Base-by-base conservation (phyloP, 2,113 vertebrate genomes). In the Campylomormyrus numenius region DNA sequence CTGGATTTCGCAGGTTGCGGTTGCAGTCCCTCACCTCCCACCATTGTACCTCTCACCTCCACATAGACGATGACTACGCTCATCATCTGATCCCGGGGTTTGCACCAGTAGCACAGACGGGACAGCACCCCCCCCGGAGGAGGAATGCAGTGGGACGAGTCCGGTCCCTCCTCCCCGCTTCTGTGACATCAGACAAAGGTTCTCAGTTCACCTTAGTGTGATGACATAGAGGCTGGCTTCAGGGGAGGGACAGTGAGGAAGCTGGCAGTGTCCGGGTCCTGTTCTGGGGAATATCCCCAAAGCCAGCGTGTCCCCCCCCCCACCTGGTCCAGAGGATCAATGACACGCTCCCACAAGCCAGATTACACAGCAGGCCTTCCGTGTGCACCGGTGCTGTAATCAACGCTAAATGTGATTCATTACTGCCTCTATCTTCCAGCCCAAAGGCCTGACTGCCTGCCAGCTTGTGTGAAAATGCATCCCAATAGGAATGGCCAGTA, bases 391-490 rank as follows among this genome's bases (percentile, higher is more conserved):
- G 52, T 39, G 21, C 62, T n/a, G 46, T 80, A 48, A 86, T 66
- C 42, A 48, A 87, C 2, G 8, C 56, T 70, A 87, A 90, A 90
- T 31, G 6, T 58, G 85, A 90, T 87, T 90, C 53, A 87, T 87
- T 85, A 24, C 42, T 42, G 24, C 89, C 56, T 87, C 17, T 66
- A 13, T 31, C 62, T 62, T 62, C 2, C 56, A 62, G 56, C 56
- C 56, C 56, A 62, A n/a, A 62, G 56, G 56, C 56, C 53, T 42
- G 17, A 5, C 27, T 31, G 19, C 83, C 24, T 21, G 46, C 46
- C 62, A 74, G 88, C 27, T 45, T 74, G 45, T 7, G 27, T 4
- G n/a, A 31, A 70, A 70, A 70, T 31, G 62, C 42, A 62, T 17
- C 35, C 89, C 10, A 11, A 24, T 19, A 39, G 74, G 74, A 80